These are phyloP conservation scores for Coluber constrictor DNA, from an alignment of 2,797 vertebrate genomes.

Conservation along the genomic window DNA sequence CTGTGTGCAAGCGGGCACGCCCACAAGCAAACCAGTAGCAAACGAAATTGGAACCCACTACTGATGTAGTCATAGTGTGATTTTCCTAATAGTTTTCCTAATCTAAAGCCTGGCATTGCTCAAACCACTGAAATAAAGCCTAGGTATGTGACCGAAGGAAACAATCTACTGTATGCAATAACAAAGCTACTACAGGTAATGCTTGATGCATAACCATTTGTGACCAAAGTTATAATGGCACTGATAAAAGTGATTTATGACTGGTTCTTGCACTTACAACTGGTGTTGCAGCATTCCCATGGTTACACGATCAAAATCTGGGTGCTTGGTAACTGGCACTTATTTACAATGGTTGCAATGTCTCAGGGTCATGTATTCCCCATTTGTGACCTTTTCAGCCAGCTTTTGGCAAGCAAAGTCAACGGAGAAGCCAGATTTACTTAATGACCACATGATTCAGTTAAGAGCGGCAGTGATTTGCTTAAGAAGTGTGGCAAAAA, in stretches of 20 bases:
- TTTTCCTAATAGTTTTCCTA: not conserved
- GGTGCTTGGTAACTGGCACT: not conserved
- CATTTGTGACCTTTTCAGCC: not conserved
- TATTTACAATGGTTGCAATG: not conserved
- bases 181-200: not conserved
- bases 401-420: not conserved
- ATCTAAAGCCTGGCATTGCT: not conserved
- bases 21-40: too few species aligned
- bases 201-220: not conserved
- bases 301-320: not conserved
- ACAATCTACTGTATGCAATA: not conserved
- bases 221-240: not conserved
- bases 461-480: not conserved
- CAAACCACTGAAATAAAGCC: not conserved
- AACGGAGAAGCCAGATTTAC: not conserved
- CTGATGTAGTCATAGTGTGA: not conserved
- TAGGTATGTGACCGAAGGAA: not conserved
- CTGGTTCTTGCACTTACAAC: not conserved
- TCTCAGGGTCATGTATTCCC: not conserved
- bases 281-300: not conserved
- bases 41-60: too few species aligned
- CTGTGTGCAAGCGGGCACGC: too few species aligned
- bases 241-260: not conserved
- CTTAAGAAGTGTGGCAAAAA: not conserved
- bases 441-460: not conserved